A percentile compares a stretch with the other conserved stretches of the same genome.
phyloP scores from a whole-genome alignment of 2,888 invertebrate genomes.

The Microplitis manilae region DNA sequence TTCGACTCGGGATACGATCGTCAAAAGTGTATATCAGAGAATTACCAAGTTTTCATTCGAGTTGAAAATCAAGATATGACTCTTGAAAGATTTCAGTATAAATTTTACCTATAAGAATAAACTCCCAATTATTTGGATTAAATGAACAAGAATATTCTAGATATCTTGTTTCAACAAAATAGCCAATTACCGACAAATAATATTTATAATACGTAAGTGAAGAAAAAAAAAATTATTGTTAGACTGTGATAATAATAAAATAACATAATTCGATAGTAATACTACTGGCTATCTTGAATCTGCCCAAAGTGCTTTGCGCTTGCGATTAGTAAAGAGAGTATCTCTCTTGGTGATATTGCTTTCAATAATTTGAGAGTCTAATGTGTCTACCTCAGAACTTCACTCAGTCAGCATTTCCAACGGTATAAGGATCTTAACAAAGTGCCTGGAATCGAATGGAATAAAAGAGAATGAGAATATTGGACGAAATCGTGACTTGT shows the following conservation, averaged over 20 bases:
- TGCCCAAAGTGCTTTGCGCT: constrained; percentile 54
- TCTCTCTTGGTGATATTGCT: constrained; percentile 61
- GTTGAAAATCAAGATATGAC: not conserved
- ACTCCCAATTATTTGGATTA: not conserved
- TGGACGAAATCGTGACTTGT: constrained; percentile 27
- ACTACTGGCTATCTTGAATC: constrained; percentile 47
- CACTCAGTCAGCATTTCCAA: constrained; percentile 20
- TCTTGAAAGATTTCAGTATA: not conserved
- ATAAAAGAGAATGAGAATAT: constrained; percentile 23
- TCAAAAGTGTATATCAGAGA: not conserved
- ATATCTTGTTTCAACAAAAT: not conserved
- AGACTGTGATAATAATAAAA: not conserved
- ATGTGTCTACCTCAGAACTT: constrained; percentile 53
- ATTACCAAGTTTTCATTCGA: not conserved
- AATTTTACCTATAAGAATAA: not conserved
- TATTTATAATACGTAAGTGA: not conserved
- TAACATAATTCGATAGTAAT: not conserved
- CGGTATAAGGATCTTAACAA: constrained; percentile 2
- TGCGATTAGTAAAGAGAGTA: constrained; percentile 56
- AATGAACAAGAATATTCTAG: not conserved
- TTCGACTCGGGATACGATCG: not conserved
- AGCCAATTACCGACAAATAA: not conserved
- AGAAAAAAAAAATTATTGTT: not conserved
- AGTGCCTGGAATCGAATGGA: constrained; percentile 8
- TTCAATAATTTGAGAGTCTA: constrained; percentile 71